These are phyloP conservation scores for Gila robusta DNA, from an alignment of 2,797 vertebrate genomes.

Conservation along the genomic window DNA sequence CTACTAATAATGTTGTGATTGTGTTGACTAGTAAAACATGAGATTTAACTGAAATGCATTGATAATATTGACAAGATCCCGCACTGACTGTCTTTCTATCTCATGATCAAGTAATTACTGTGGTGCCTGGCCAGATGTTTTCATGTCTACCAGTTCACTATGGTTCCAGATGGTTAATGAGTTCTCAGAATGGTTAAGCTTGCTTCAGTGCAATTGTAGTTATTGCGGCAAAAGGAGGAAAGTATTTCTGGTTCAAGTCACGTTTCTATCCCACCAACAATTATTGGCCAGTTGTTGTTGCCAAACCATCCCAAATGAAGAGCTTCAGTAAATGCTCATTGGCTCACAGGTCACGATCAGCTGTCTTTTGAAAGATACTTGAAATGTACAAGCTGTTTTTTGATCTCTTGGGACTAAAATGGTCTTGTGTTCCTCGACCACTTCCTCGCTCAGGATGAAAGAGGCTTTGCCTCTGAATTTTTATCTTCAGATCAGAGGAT, in stretches of 20 bases:
- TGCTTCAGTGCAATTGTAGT: neutral
- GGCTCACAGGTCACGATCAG: constrained; percentile 33
- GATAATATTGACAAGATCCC: constrained; percentile 32
- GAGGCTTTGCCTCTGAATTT: constrained; percentile 48
- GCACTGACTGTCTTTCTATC: constrained; percentile 23
- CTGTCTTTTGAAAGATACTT: constrained; percentile 53
- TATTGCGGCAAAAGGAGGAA: neutral
- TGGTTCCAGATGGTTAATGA: constrained; percentile 8
- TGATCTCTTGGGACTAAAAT: constrained; percentile 60
- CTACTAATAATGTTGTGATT: constrained; percentile 39
- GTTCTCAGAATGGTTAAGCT: neutral
- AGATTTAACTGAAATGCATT: constrained; percentile 19
- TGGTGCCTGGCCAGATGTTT: constrained; percentile 33
- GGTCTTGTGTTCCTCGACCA: constrained; percentile 57
- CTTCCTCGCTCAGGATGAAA: constrained; percentile 52
- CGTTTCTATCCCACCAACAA: constrained; percentile 18
- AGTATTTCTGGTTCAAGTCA: constrained; percentile 28
- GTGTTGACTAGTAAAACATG: constrained; percentile 10
- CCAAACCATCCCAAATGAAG: constrained; percentile 20
- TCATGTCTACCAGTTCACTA: constrained; percentile 15
- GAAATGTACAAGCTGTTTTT: constrained; percentile 55
- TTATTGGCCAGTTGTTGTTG: constrained; percentile 31
- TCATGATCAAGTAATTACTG: constrained; percentile 34
- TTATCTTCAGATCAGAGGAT: constrained; percentile 56
- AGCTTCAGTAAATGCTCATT: constrained; percentile 5